Percentiles rank a stretch among this genome's conserved stretches.
phyloP scores from a whole-genome alignment of 1,140 invertebrate species.

The Hyphantria cunea region DNA sequence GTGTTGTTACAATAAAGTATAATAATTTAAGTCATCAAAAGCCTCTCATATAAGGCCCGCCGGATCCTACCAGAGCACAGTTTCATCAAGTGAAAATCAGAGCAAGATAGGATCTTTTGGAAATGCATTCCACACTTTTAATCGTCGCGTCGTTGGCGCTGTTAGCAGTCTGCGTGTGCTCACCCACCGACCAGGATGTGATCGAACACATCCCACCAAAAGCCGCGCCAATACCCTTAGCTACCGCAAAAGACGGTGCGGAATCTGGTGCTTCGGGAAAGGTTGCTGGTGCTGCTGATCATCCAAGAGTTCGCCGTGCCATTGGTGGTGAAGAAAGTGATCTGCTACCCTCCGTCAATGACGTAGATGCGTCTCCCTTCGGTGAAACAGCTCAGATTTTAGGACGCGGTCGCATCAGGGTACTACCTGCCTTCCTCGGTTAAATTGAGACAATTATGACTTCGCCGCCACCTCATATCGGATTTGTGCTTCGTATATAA shows the following conservation, averaged over 20 bases:
- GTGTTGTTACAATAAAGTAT: slow-evolving; percentile 54
- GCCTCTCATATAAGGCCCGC: slow-evolving; percentile 50
- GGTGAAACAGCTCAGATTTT: slow-evolving; percentile 54
- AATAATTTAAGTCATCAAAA: slow-evolving; percentile 62
- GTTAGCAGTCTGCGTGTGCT: slow-evolving; percentile 63
- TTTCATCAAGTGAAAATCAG: slow-evolving; percentile 25
- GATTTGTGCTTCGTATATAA: too few species aligned
- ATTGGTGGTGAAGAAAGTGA: slow-evolving; percentile 64
- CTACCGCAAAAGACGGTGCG: slow-evolving; percentile 66
- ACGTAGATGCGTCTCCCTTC: slow-evolving; percentile 60
- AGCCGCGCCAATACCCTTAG: slow-evolving; percentile 66
- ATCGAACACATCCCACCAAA: slow-evolving; percentile 71
- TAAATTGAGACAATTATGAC: slow-evolving; percentile 31
- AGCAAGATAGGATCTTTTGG: slow-evolving; percentile 69
- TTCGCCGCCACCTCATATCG: too few species aligned
- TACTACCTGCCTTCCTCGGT: slow-evolving; percentile 69
- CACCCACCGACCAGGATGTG: slow-evolving; percentile 56
- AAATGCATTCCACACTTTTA: slow-evolving; percentile 69
- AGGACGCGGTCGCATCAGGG: slow-evolving; percentile 65
- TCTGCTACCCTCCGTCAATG: slow-evolving; percentile 56
- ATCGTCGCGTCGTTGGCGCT: slow-evolving; percentile 68
- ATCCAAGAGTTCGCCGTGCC: slow-evolving; percentile 49
- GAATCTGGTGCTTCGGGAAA: slow-evolving; percentile 67
- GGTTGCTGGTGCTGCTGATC: slow-evolving; percentile 59
- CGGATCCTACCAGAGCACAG: slow-evolving; percentile 10